Evolutionary conservation across 2,888 invertebrate species (phyloP), one percentile per base, ranked within the genome.

Genomic region (Dendrolimus houi): DNA sequence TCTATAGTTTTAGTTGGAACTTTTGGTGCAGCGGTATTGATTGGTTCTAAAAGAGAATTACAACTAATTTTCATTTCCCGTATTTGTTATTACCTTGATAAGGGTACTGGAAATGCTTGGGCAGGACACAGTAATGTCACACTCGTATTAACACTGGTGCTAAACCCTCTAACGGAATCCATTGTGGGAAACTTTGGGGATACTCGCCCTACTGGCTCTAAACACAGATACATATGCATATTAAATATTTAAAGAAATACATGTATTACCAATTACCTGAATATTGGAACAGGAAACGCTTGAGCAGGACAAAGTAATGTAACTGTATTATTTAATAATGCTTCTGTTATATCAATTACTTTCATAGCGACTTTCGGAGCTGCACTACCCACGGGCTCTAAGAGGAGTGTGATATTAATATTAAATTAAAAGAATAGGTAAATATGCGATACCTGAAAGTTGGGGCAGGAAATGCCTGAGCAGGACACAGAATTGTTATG

Each of bases 381-480:
- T 52, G 94, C 92, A 73, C 94, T 94, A 87, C 94, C 94, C 72
- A 94, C 89, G 53, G 95, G 94, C 70, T 94, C 95, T 95, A 86
- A 59, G 75, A 74, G 79, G 72, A 69, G 70, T 66, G 69, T 66
- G 60, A 58, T 52, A 59, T 57, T 59, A 59, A 61, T 58, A 59
- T 60, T 63, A 59, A 60, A 55, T 57, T 55, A 68, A 59, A 63
- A 56, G 60, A 55, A 55, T 55, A 62, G 58, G 60, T 62, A 61
- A 59, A 57, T 60, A 59, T 59, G 57, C 12, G 64, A 60, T 92
- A 93, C 93, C 93, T 93, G 92, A 90, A 93, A 72, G 90, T 79
- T 69, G 93, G 93, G 77, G 94, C 93, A 71, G 95, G 95, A 82
- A 92, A 95, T 71, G 94, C 95, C 91, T 96, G 95, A 60, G 95